Percentiles rank a stretch among this genome's conserved stretches.
These are phyloP conservation scores for Norana najaformis DNA, from an alignment of 2,888 invertebrate species.

Conservation along the genomic window DNA sequence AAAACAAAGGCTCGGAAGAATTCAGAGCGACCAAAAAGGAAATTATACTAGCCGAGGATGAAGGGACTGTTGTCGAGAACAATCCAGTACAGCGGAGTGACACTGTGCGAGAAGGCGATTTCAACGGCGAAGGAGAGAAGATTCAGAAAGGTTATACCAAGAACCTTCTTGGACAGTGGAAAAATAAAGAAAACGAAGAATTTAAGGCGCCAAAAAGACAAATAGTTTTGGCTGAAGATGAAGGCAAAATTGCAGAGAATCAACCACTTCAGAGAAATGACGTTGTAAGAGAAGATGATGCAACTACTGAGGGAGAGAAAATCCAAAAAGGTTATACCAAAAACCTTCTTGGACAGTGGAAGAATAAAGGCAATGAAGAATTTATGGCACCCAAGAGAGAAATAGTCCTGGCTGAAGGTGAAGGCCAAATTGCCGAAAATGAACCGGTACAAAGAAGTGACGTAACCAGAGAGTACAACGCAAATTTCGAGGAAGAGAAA, in stretches of 20 bases:
- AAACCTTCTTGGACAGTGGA: not conserved
- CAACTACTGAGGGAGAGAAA: not conserved
- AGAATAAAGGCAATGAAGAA: not conserved
- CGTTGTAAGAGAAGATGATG: not conserved
- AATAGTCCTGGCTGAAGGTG: constrained; percentile 14
- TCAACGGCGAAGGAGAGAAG: not conserved
- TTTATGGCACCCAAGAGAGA: not conserved
- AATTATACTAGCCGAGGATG: constrained; percentile 33
- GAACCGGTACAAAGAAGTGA: constrained; percentile 10
- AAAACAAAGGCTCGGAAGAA: constrained; percentile 30
- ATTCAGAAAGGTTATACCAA: constrained; percentile 17
- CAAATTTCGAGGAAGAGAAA: not conserved
- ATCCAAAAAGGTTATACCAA: constrained; percentile 21
- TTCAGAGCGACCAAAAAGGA: constrained; percentile 29
- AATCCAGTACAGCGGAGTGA: not conserved
- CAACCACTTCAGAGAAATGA: not conserved
- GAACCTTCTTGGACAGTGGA: constrained; percentile 27
- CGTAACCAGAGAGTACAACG: not conserved
- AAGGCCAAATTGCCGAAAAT: constrained; percentile 23
- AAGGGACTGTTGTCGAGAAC: constrained; percentile 25
- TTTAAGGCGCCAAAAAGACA: not conserved
- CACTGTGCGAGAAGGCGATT: constrained; percentile 36
- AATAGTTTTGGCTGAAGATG: constrained; percentile 24
- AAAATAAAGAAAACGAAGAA: constrained; percentile 15
- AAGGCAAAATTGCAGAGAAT: constrained; percentile 26